A percentile compares a stretch with the other conserved stretches of the same genome.
Conservation (phyloP, 1,140 invertebrate genomes). For the Contarinia nasturtii region DNA sequence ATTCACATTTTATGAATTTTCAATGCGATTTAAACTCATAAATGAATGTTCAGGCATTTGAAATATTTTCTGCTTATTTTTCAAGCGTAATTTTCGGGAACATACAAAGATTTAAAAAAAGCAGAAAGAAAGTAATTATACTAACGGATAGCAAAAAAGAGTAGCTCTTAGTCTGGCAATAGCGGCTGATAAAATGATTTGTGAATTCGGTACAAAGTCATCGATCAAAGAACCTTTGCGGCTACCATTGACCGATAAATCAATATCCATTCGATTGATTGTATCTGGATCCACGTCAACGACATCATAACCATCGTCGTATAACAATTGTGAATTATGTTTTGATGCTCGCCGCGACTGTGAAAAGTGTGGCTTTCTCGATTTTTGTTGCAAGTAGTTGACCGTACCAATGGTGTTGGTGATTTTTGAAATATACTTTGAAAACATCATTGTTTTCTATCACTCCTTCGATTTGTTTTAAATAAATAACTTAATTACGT, state of each 20-base stretch:
- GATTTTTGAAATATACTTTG: not conserved
- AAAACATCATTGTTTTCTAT: not conserved
- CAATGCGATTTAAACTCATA: not conserved
- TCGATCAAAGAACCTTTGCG: not conserved
- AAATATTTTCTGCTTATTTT: not conserved
- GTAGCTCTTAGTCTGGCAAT: not conserved
- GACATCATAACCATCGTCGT: not conserved
- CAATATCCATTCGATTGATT: no score
- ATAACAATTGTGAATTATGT: not conserved
- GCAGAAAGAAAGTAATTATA: not conserved
- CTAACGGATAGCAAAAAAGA: not conserved
- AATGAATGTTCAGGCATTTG: not conserved
- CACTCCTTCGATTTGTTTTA: not conserved
- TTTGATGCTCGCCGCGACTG: not conserved
- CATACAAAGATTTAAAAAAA: not conserved
- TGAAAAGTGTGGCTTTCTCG: not conserved
- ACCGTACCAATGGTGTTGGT: not conserved
- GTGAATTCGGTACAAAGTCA: not conserved
- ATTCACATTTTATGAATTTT: not conserved
- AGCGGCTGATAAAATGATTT: not conserved
- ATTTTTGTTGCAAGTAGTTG: not conserved
- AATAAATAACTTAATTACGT: not conserved
- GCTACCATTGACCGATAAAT: no score
- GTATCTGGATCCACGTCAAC: no score
- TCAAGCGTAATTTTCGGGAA: not conserved